Conservation (phyloP, 2,797 vertebrate genomes). For the Pristis pectinata region DNA sequence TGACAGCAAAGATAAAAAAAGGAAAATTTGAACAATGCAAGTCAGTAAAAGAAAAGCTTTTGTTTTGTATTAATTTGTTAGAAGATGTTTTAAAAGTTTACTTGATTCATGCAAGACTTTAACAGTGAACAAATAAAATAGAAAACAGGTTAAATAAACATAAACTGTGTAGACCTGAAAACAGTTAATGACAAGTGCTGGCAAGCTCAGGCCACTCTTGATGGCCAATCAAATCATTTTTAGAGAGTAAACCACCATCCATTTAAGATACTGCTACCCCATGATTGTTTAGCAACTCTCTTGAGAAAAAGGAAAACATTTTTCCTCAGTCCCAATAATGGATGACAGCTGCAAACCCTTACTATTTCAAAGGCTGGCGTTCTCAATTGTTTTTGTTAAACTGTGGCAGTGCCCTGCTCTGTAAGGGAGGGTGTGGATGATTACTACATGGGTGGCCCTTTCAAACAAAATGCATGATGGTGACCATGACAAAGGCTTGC, state of each 20-base stretch:
- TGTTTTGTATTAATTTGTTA: not conserved
- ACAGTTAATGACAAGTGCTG: not conserved
- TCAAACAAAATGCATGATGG: not conserved
- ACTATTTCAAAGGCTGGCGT: not conserved
- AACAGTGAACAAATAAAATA: not conserved
- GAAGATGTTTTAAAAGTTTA: not conserved
- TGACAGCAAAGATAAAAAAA: not conserved
- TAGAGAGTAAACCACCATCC: not conserved
- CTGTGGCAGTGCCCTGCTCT: not conserved
- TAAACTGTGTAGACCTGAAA: not conserved
- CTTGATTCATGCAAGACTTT: not conserved
- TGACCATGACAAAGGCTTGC: not conserved
- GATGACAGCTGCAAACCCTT: not conserved
- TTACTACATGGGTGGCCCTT: not conserved
- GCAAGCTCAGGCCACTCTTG: no score
- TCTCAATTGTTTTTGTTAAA: not conserved
- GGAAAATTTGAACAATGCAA: not conserved
- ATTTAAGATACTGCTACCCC: not conserved
- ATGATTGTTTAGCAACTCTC: not conserved
- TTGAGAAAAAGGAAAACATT: not conserved
- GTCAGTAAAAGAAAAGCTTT: not conserved
- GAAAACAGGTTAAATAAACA: not conserved
- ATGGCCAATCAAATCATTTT: not conserved
- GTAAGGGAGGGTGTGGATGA: not conserved
- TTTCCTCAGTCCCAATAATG: not conserved